Evolutionary conservation across 2,113 vertebrate genomes (phyloP).

Genomic region (Tetraodon nigroviridis): DNA sequence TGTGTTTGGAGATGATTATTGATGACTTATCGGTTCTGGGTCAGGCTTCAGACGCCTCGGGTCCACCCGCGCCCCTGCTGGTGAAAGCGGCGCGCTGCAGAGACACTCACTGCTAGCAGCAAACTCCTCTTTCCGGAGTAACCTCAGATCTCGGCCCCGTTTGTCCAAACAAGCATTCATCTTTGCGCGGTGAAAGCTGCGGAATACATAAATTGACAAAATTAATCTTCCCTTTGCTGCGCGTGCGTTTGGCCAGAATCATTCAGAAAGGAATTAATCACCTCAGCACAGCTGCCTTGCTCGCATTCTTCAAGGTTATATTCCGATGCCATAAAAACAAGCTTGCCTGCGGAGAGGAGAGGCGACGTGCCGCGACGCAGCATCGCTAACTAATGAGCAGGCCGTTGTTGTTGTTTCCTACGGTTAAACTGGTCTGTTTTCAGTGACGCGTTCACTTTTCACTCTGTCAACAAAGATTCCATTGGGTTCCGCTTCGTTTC

Average conservation of each 20-base stretch:
- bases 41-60: no score
- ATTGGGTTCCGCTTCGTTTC: conserved; percentile 18
- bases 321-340: conserved; percentile 39
- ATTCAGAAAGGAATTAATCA: conserved; percentile 61
- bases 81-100: no score
- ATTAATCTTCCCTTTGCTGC: conserved; percentile 53
- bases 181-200: conserved; percentile 30
- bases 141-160: conserved; percentile 37
- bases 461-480: conserved; percentile 16
- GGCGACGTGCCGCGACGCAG: no score
- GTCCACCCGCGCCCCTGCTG: no score
- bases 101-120: no score
- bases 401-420: no score
- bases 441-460: conserved; percentile 12
- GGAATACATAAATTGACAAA: conserved; percentile 43
- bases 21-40: not conserved
- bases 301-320: conserved; percentile 56
- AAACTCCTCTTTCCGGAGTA: conserved; percentile 2
- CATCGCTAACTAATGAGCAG: no score
- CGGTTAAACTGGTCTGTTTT: no score
- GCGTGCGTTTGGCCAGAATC: conserved; percentile 38
- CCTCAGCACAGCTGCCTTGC: conserved; percentile 32
- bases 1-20: not conserved
- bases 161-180: conserved; percentile 54
- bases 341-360: conserved; percentile 25